These are phyloP conservation scores for Lateolabrax maculatus DNA, from an alignment of 2,797 vertebrate species.

Conservation along the genomic window DNA sequence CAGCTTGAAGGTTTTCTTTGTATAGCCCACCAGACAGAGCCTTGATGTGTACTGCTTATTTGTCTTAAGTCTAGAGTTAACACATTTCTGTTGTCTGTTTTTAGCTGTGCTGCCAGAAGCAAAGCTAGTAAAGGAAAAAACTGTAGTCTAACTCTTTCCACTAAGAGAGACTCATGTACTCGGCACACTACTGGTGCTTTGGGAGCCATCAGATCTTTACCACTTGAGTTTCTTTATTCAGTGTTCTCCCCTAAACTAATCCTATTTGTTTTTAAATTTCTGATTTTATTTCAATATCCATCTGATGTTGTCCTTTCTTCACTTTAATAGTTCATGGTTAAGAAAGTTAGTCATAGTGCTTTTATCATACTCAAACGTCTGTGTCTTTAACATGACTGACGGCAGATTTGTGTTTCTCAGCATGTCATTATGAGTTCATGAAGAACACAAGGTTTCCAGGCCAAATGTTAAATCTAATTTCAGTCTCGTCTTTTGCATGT, in stretches of 20 bases:
- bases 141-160: background rate
- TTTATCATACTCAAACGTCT: background rate
- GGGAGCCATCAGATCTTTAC: background rate
- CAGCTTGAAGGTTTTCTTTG: background rate
- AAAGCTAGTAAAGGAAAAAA: background rate
- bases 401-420: background rate
- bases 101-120: background rate
- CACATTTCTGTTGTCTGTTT: background rate
- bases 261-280: background rate
- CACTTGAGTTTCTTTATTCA: background rate
- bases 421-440: background rate
- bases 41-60: background rate
- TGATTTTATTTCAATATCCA: background rate
- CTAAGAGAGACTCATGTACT: too few relatives aligned
- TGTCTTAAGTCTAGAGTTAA: background rate
- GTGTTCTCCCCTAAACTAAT: background rate
- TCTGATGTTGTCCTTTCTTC: background rate
- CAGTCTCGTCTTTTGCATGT: background rate
- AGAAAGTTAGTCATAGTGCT: background rate
- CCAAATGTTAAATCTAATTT: slow-evolving; percentile 7
- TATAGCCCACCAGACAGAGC: background rate
- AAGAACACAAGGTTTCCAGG: background rate
- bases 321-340: background rate
- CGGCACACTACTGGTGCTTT: background rate
- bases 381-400: background rate